Conservation (phyloP, 2,888 invertebrate genomes). For the Philonicus albiceps region DNA sequence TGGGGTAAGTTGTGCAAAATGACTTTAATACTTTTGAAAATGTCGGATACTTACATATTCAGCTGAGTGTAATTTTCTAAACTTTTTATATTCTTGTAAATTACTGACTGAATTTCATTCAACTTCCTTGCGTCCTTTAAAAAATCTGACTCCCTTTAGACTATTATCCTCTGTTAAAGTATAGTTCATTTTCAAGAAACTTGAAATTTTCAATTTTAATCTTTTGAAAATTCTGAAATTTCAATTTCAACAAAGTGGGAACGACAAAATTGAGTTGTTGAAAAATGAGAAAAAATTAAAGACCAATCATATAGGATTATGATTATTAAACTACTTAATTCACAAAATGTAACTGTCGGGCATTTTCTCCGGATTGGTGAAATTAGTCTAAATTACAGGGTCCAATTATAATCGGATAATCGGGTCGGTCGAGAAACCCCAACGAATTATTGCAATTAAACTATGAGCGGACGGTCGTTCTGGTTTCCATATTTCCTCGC, state of each 20-base stretch:
- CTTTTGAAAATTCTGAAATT: too few relatives aligned
- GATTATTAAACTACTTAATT: not conserved
- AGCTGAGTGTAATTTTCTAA: not conserved
- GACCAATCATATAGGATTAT: not conserved
- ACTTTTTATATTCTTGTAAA: not conserved
- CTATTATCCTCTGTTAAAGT: too few relatives aligned
- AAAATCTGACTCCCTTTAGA: too few relatives aligned
- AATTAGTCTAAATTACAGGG: not conserved
- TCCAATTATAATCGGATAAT: not conserved
- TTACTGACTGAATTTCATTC: not conserved
- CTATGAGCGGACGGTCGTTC: not conserved
- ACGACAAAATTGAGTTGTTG: not conserved
- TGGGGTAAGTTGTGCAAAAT: not conserved
- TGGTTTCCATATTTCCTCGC: conserved; percentile 22
- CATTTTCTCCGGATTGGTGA: conserved; percentile 3
- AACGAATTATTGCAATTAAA: not conserved
- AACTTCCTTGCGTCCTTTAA: not conserved
- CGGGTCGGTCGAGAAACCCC: not conserved
- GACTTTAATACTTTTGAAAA: not conserved
- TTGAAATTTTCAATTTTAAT: too few relatives aligned
- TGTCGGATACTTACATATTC: not conserved
- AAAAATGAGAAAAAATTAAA: not conserved
- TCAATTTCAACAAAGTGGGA: not conserved
- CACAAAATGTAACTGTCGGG: not conserved
- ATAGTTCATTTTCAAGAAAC: too few relatives aligned